These are phyloP conservation scores for Abramis brama DNA, from an alignment of 2,113 vertebrate species.

Conservation along the genomic window DNA sequence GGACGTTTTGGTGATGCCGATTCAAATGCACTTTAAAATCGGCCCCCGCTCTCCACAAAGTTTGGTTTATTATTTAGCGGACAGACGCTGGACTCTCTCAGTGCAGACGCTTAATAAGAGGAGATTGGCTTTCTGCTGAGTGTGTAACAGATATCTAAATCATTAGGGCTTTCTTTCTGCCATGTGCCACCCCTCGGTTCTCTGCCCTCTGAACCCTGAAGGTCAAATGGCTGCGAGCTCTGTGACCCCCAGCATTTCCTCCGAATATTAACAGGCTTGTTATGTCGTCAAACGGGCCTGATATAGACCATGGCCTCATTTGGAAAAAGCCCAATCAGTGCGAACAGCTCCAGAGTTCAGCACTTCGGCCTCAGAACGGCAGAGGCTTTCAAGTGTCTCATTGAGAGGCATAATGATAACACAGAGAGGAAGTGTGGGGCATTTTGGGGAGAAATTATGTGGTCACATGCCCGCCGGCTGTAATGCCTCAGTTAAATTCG, in stretches of 20 bases:
- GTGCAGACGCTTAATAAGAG: constrained; percentile 67
- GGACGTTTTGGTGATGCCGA: background rate
- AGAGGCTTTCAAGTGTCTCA: constrained; percentile 73
- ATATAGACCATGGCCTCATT: constrained; percentile 80
- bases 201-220: constrained; percentile 84
- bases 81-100: constrained; percentile 63
- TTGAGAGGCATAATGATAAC: constrained; percentile 74
- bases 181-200: constrained; percentile 87
- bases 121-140: constrained; percentile 78
- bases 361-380: constrained; percentile 63
- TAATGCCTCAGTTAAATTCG: constrained; percentile 64
- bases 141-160: constrained; percentile 98
- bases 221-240: constrained; percentile 86
- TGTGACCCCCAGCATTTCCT: constrained; percentile 90
- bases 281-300: constrained; percentile 79
- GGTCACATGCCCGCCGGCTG: constrained; percentile 74
- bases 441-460: constrained; percentile 71
- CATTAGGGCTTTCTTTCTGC: constrained; percentile 88
- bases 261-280: constrained; percentile 80
- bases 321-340: constrained; percentile 79
- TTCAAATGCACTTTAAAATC: constrained; percentile 33
- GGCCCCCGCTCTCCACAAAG: constrained; percentile 47
- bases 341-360: constrained; percentile 60
- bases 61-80: constrained; percentile 66
- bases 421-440: constrained; percentile 72